Evolutionary conservation across 2,888 invertebrate species (phyloP).

Genomic region (Cheilosia scutellata): DNA sequence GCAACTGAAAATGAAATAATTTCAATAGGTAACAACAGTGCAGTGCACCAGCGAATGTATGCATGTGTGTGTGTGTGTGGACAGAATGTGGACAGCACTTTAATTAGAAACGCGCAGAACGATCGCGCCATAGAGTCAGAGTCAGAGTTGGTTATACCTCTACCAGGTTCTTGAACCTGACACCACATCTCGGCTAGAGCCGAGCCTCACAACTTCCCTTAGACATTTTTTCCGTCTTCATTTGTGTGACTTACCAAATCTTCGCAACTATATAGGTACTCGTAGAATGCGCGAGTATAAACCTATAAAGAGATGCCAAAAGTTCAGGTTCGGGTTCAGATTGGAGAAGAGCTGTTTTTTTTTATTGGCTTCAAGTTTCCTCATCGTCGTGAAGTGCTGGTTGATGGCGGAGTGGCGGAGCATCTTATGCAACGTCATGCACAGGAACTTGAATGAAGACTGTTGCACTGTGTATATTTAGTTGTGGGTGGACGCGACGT

Average conservation of each 20-base stretch:
- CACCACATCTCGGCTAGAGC: conserved; percentile 39
- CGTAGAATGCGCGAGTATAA: not conserved
- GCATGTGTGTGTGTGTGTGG: conserved; percentile 16
- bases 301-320: conserved; percentile 38
- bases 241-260: conserved; percentile 59
- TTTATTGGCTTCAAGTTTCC: conserved; percentile 44
- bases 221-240: conserved; percentile 3
- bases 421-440: conserved; percentile 71
- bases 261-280: too few relatives aligned
- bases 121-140: conserved; percentile 32
- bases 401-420: conserved; percentile 28
- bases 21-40: conserved; percentile 65
- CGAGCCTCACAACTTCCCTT: conserved; percentile 42
- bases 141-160: not conserved
- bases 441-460: conserved; percentile 66
- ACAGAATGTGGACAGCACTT: conserved; percentile 66
- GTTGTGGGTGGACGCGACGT: conserved; percentile 50
- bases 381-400: not conserved
- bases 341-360: conserved; percentile 4
- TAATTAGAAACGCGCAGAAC: conserved; percentile 62
- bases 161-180: conserved; percentile 64
- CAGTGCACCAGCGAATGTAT: not conserved
- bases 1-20: conserved; percentile 73
- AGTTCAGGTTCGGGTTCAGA: conserved; percentile 62
- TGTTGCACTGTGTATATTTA: conserved; percentile 6